A percentile compares a stretch with the other conserved stretches of the same genome.
Evolutionary conservation across 2,797 vertebrate species (phyloP).

Genomic region (Myotis vivesi): DNA sequence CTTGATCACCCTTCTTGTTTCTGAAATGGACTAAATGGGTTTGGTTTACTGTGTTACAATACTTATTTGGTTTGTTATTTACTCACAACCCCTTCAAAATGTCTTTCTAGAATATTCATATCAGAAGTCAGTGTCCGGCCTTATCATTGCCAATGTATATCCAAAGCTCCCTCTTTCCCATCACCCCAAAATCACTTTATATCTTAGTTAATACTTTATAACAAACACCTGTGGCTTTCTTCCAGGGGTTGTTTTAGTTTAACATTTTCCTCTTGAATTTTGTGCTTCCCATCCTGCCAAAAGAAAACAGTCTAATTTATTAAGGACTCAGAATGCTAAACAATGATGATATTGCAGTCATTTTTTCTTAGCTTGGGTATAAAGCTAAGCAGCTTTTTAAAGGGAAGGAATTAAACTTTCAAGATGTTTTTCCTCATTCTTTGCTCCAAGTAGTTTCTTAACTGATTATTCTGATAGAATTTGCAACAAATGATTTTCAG

Average conservation of each 20-base stretch:
- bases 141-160: background rate
- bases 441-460: background rate
- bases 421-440: background rate
- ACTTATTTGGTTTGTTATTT: background rate
- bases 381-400: background rate
- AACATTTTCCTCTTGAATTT: slow-evolving; percentile 83
- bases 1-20: background rate
- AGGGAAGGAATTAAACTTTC: background rate
- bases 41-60: background rate
- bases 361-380: background rate
- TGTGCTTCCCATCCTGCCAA: slow-evolving; percentile 82
- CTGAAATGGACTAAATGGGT: background rate
- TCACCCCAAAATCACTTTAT: background rate
- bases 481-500: slow-evolving; percentile 25
- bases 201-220: slow-evolving; percentile 82
- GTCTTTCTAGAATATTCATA: slow-evolving; percentile 13
- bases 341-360: background rate
- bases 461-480: background rate
- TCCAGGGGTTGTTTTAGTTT: slow-evolving; percentile 75
- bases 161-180: background rate
- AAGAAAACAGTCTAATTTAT: slow-evolving; percentile 64
- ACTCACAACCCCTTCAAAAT: background rate
- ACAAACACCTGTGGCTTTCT: slow-evolving; percentile 84
- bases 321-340: background rate
- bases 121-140: background rate